phyloP scores from a whole-genome alignment of 2,113 vertebrate species.

The Nesogale talazaci region DNA sequence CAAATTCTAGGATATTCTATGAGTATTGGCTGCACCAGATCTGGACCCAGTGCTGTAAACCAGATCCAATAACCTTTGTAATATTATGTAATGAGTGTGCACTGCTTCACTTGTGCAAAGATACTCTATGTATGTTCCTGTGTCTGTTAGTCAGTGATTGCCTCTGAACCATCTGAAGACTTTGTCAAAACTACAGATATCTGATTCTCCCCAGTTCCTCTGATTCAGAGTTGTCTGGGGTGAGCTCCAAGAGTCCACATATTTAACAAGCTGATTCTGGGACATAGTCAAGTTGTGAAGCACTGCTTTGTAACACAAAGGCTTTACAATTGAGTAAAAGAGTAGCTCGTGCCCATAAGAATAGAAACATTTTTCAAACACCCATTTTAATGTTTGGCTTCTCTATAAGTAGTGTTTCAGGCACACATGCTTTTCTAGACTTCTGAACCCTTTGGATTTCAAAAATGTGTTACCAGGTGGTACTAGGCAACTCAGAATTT shows the following conservation, averaged over 20 bases:
- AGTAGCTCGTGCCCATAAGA: not conserved
- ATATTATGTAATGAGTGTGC: rapidly evolving
- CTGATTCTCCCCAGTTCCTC: not conserved
- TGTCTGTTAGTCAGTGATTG: not conserved
- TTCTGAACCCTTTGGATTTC: not conserved
- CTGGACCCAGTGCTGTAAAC: not conserved
- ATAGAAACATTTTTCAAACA: not conserved
- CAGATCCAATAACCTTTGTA: not conserved
- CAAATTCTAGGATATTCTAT: not conserved
- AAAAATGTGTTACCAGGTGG: not conserved
- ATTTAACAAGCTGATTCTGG: constrained; percentile 30
- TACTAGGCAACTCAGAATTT: not conserved
- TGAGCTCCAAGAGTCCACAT: not conserved
- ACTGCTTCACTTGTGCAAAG: not conserved
- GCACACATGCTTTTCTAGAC: no score
- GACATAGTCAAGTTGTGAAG: not conserved
- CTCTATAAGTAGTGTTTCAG: not conserved
- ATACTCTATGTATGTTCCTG: not conserved
- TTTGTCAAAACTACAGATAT: not conserved
- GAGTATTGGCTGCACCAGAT: rapidly evolving
- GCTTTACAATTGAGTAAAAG: not conserved
- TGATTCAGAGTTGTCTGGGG: not conserved
- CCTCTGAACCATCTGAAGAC: not conserved
- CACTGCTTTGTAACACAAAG: not conserved
- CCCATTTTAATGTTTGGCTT: not conserved